Conservation (phyloP, 23 tunicate species). For the Oikopleura vanhoeffeni region DNA sequence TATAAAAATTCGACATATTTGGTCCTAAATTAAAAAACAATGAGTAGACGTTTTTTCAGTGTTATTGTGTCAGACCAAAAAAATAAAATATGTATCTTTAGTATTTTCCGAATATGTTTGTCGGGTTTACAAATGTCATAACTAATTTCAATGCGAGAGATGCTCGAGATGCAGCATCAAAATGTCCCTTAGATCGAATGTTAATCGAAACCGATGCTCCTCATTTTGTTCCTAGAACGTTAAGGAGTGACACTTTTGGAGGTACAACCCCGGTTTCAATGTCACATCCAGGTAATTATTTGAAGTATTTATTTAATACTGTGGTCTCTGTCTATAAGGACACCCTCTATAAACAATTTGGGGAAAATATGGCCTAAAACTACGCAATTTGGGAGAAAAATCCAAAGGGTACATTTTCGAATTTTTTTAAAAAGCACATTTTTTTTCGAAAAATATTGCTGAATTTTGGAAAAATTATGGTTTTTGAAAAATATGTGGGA, state of each 20-base stretch:
- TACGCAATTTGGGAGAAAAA: too few relatives aligned
- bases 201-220: slow-evolving; percentile 43
- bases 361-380: too few relatives aligned
- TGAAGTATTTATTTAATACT: too few relatives aligned
- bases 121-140: slow-evolving; percentile 42
- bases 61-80: too few relatives aligned
- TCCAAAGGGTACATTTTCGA: too few relatives aligned
- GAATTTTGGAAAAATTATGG: slow-evolving; percentile 15
- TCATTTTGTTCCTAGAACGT: slow-evolving; percentile 28
- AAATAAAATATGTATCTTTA: too few relatives aligned
- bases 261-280: slow-evolving; percentile 12
- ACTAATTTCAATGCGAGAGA: slow-evolving; percentile 32
- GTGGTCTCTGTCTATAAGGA: not conserved
- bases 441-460: too few relatives aligned
- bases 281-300: slow-evolving; percentile 14
- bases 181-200: slow-evolving; percentile 34
- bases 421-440: not conserved
- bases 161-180: slow-evolving; percentile 31
- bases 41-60: too few relatives aligned
- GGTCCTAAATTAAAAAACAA: too few relatives aligned
- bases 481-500: too few relatives aligned
- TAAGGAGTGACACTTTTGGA: not conserved
- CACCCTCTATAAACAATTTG: too few relatives aligned
- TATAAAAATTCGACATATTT: too few relatives aligned
- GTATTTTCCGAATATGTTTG: slow-evolving; percentile 36